Percentiles rank a stretch among this genome's conserved stretches.
phyloP scores from a whole-genome alignment of 2,888 invertebrate genomes.

The Torymus texanus region DNA sequence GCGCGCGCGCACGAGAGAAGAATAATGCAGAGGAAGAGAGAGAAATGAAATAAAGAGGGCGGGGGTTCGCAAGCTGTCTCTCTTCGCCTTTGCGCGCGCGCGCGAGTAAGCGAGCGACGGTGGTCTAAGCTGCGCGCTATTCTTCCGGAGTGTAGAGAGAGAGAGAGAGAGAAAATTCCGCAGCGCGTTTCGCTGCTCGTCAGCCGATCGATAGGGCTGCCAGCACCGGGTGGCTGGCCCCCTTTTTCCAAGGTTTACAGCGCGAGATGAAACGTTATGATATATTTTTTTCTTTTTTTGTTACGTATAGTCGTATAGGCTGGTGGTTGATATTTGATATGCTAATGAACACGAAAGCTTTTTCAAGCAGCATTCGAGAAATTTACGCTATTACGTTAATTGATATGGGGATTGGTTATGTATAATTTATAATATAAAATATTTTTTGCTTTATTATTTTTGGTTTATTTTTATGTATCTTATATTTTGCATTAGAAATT shows the following conservation, averaged over 20 bases:
- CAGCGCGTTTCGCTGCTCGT: slow-evolving; percentile 16
- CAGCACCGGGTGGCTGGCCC: neutral
- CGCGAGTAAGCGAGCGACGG: neutral
- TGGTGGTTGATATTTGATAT: too few species aligned
- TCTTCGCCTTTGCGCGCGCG: slow-evolving; percentile 25
- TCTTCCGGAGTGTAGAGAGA: neutral
- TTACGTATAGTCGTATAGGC: too few species aligned
- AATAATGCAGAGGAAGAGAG: slow-evolving; percentile 57
- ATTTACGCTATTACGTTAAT: too few species aligned
- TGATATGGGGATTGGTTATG: too few species aligned
- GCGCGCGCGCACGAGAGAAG: slow-evolving; percentile 44
- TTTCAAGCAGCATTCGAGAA: too few species aligned
- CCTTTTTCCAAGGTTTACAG: neutral
- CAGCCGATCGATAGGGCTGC: slow-evolving; percentile 23
- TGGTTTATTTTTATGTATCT: too few species aligned
- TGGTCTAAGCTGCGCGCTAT: neutral
- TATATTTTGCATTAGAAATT: too few species aligned
- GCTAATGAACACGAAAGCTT: too few species aligned
- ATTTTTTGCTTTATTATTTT: too few species aligned
- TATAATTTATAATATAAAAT: too few species aligned
- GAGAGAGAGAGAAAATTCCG: neutral
- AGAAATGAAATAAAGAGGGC: neutral
- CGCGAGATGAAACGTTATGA: too few species aligned
- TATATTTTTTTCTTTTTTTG: too few species aligned
- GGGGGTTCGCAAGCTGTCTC: neutral